Evolutionary conservation across 2,113 vertebrate species (phyloP), one percentile per base, ranked within the genome.

Genomic region (Blennius ocellaris): DNA sequence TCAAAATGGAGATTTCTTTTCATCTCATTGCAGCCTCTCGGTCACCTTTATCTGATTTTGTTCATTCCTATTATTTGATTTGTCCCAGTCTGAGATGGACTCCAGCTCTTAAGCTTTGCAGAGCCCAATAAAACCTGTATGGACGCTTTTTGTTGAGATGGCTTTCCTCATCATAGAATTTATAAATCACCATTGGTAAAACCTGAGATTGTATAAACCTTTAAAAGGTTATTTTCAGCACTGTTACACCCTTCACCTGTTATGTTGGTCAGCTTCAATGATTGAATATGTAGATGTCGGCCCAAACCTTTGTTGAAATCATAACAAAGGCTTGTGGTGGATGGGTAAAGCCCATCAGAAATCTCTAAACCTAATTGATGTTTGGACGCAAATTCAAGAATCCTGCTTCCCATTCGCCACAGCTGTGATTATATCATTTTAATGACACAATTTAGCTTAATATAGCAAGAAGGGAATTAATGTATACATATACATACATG

Each of bases 21-120:
- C 12, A 61, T 74, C 64, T 68, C 10, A 9, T 36, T 17, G n/a
- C 0, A 12, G 21, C 60, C 57, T 57, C 44, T 71, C 15, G 30
- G 62, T 67, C 50, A 54, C 76, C 30, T 57, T 83, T 49, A 80
- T 78, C 47, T 41, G 11, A 68, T 76, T 61, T 72, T 8, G 4
- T 68, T 62, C 16, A 7, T 40, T 53, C 36, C 15, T 62, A 14
- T 83, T 61, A 79, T 84, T 80, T 67, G 57, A 60, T 90, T 77
- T 62, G 16, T 52, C 37, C 45, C 37, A 21, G 47, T 44, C 52
- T 53, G 9, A 76, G 51, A 66, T 67, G 58, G 58, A 39, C 15
- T 36, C 0, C 7, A 51, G 73, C 62, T 75, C 78, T 78, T 73
- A 74, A 38, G 58, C 58, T 8, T 21, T 1, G 37, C 50, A 49